Evolutionary conservation across 2,888 invertebrate genomes (phyloP).

Genomic region (Platypus cylindrus): DNA sequence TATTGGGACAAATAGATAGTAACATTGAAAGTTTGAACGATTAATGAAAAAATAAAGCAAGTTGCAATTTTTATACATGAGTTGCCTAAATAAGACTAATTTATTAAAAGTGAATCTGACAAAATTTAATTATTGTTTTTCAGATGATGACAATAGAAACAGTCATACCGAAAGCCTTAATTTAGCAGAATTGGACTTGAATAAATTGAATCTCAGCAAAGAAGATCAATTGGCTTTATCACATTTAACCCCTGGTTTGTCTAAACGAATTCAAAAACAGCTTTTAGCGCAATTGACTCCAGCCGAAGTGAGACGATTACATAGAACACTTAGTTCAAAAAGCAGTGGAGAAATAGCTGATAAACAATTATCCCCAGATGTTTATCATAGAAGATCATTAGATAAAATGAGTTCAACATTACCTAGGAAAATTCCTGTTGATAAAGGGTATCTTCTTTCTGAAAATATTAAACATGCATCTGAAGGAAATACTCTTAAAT

Average conservation of each 20-base stretch:
- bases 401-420: constrained; percentile 29
- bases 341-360: constrained; percentile 19
- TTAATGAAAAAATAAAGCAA: too few relatives aligned
- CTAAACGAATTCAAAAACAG: constrained; percentile 58
- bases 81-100: too few relatives aligned
- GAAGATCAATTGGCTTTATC: constrained; percentile 57
- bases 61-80: too few relatives aligned
- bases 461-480: constrained; percentile 8
- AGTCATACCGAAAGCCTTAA: constrained; percentile 32
- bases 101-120: too few relatives aligned
- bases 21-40: too few relatives aligned
- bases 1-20: too few relatives aligned
- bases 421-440: constrained; percentile 34
- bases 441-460: too few relatives aligned
- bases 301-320: constrained; percentile 51
- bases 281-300: constrained; percentile 57
- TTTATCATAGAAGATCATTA: constrained; percentile 17
- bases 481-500: constrained; percentile 15
- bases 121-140: constrained; percentile 17
- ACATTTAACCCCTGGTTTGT: constrained; percentile 56
- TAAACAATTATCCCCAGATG: constrained; percentile 11
- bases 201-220: constrained; percentile 54
- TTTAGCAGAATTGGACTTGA: constrained; percentile 47
- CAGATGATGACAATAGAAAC: too few relatives aligned
- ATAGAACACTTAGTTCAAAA: constrained; percentile 49